phyloP scores from a whole-genome alignment of 2,797 vertebrate species.

The Sebastes minor region DNA sequence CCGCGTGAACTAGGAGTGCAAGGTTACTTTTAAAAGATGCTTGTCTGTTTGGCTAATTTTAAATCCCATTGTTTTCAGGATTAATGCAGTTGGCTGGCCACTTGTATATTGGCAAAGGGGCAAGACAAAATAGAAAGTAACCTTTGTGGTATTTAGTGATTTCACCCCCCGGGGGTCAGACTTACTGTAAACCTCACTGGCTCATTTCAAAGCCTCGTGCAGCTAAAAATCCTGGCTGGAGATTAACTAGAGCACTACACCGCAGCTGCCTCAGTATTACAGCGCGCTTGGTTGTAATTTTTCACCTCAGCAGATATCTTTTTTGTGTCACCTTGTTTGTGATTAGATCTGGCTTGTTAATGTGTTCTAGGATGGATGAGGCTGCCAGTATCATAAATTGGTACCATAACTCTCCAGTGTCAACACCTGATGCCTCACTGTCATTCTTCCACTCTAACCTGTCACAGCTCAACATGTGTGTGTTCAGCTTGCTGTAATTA shows the following conservation, averaged over 20 bases:
- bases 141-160: slow-evolving; percentile 15
- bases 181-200: neutral
- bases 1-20: neutral
- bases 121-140: slow-evolving; percentile 17
- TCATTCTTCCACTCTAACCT: slow-evolving; percentile 21
- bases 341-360: slow-evolving; percentile 15
- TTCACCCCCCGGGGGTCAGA: slow-evolving; percentile 22
- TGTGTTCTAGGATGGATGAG: slow-evolving; percentile 17
- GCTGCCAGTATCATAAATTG: slow-evolving; percentile 24
- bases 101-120: neutral
- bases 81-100: slow-evolving; percentile 20
- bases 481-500: slow-evolving; percentile 72
- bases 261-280: slow-evolving; percentile 31
- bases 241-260: slow-evolving; percentile 3
- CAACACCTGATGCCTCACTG: slow-evolving; percentile 33
- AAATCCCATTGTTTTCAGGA: slow-evolving; percentile 45
- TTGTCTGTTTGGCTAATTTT: slow-evolving; percentile 14
- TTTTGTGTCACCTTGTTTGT: slow-evolving; percentile 5
- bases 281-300: neutral
- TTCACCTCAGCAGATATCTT: neutral
- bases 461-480: slow-evolving; percentile 42
- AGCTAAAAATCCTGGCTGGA: slow-evolving; percentile 4
- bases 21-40: slow-evolving; percentile 16
- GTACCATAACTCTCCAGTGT: slow-evolving; percentile 25
- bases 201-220: slow-evolving; percentile 25